Conservation (phyloP, 2,797 vertebrate genomes). For the Acrocephalus scirpaceus region DNA sequence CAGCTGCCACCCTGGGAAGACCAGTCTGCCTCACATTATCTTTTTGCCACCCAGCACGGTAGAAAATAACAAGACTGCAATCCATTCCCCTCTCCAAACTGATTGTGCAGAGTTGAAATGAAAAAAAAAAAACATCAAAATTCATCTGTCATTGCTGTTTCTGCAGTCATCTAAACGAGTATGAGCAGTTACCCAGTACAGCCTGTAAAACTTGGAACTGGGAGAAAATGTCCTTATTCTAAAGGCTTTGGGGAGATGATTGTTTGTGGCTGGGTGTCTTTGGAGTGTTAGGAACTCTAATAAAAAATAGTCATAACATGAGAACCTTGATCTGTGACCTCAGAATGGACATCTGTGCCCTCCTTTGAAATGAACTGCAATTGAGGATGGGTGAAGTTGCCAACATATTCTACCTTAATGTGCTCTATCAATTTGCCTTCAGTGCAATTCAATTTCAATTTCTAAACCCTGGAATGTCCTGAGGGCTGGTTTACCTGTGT, state of each 20-base stretch:
- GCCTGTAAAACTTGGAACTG: neutral
- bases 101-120: neutral
- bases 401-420: neutral
- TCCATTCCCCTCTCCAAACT: neutral
- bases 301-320: neutral
- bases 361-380: neutral
- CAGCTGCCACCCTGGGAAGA: constrained; percentile 54
- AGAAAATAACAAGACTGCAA: neutral
- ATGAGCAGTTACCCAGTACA: neutral
- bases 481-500: neutral
- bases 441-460: neutral
- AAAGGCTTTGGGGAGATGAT: neutral
- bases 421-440: neutral
- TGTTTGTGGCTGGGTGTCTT: neutral
- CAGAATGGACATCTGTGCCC: neutral
- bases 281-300: neutral
- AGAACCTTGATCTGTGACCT: neutral
- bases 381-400: neutral
- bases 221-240: neutral
- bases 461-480: neutral
- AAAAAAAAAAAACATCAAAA: neutral
- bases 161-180: neutral
- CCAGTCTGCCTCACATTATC: constrained; percentile 14
- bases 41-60: neutral
- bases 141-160: neutral